Evolutionary conservation across 2,797 vertebrate species (phyloP), one percentile per base, ranked within the genome.

Genomic region (Linurgus olivaceus): DNA sequence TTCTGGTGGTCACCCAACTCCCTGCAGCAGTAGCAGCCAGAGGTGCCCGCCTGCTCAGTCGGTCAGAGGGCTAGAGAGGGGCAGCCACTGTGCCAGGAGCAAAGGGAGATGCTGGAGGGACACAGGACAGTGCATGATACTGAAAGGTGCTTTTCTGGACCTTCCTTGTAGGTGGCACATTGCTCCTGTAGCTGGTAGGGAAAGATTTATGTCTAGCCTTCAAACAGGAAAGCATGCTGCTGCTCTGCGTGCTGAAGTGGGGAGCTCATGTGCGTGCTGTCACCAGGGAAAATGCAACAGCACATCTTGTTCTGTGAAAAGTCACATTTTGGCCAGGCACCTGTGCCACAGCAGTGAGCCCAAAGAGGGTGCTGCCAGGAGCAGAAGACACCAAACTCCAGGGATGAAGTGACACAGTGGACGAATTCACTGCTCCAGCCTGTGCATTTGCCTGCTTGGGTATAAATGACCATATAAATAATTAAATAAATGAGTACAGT

Each of bases 171-270:
- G 29, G 25, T 63, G 31, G 31, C 10, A 75, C 1, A 2, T 12
- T 29, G 19, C 7, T 81, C 5, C 48, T 31, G 35, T 19, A 40
- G 26, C 13, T 77, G 18, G 24, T 42, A 78, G 79, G 71, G 33
- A 55, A 92, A 72, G 47, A 37, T 20, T 54, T 6, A 8, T 35
- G 59, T 29, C 45, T 17, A 47, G 25, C 14, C 74, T 85, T 47
- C 24, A 61, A 47, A 25, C 7, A 38, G 42, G 45, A 81, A 42
- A 81, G 48, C 21, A 59, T 50, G 40, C 20, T 75, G 74, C 54
- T 0, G 3, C 17, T 37, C 50, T n/a, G 25, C 0, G 0, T 44
- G 45, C 25, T 2, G 1, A 8, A 11, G 33, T 4, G 3, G 18
- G 74, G 11, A 61, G 23, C 35, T 61, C 7, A 2, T 1, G 7